Conservation (phyloP, 2,113 vertebrate genomes). For the Halichoerus grypus region DNA sequence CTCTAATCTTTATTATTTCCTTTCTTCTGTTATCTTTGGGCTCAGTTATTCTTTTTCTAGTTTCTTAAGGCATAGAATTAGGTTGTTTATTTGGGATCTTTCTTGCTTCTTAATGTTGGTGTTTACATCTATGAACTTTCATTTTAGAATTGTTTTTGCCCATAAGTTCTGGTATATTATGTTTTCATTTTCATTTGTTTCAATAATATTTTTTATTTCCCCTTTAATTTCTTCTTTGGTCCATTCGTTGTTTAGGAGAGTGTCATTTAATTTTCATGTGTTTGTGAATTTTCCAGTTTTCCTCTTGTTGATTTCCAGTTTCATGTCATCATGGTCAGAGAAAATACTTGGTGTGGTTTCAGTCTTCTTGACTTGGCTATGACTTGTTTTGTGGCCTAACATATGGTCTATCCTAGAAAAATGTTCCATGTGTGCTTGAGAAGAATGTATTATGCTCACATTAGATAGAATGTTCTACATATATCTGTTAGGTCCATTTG, state of each 20-base stretch:
- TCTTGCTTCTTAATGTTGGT: background rate
- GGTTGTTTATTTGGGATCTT: background rate
- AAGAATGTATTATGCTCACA: background rate
- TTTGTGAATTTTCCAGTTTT: background rate
- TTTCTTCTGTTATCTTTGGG: background rate
- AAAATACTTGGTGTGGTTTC: background rate
- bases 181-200: background rate
- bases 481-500: background rate
- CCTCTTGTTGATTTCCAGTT: background rate
- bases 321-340: background rate
- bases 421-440: background rate
- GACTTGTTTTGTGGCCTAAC: background rate
- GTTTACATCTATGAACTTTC: background rate
- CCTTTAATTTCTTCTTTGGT: background rate
- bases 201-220: background rate
- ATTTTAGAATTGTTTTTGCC: background rate
- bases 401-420: background rate
- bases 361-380: background rate
- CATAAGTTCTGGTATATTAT: background rate
- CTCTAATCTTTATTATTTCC: background rate
- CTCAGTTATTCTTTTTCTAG: background rate
- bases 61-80: background rate
- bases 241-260: background rate
- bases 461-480: background rate
- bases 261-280: background rate